phyloP scores from a whole-genome alignment of 2,888 invertebrate species.

The Mellilla xanthometata region DNA sequence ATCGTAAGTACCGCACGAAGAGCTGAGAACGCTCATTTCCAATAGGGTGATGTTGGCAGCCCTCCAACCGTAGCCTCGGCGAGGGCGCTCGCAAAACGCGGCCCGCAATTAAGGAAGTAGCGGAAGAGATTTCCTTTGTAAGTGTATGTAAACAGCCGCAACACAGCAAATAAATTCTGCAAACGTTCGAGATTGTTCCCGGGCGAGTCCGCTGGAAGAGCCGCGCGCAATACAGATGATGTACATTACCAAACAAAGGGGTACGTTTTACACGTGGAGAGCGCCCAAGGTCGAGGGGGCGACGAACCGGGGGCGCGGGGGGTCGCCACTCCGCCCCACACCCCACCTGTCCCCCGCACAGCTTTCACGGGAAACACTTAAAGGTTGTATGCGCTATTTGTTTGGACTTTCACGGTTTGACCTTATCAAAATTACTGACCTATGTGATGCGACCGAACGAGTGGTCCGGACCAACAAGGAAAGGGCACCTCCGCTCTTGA shows the following conservation, averaged over 20 bases:
- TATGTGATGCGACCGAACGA: neutral
- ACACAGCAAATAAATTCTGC: neutral
- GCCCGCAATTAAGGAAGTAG: no score
- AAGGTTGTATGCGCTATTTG: constrained; percentile 6
- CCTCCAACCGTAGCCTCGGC: neutral
- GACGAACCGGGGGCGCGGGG: constrained; percentile 43
- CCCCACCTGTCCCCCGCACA: neutral
- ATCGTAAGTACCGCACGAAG: neutral
- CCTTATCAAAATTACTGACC: constrained; percentile 8
- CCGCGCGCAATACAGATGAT: constrained; percentile 20
- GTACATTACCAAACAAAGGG: constrained; percentile 26
- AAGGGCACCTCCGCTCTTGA: neutral
- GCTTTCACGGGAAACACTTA: constrained; percentile 2
- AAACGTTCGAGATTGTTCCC: constrained; percentile 1
- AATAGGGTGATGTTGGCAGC: neutral
- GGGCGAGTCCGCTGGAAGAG: constrained; percentile 1
- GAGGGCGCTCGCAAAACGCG: no score
- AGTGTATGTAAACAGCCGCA: neutral
- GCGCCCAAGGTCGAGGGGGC: constrained; percentile 54
- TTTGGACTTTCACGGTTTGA: constrained; percentile 5
- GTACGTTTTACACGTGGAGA: constrained; percentile 45
- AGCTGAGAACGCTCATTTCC: neutral
- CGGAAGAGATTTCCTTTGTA: neutral
- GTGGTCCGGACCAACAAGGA: neutral
- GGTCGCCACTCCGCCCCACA: constrained; percentile 4